A percentile compares a stretch with the other conserved stretches of the same genome.
phyloP scores from a whole-genome alignment of 2,888 invertebrate species.

The Caenorhabditis uteleia region DNA sequence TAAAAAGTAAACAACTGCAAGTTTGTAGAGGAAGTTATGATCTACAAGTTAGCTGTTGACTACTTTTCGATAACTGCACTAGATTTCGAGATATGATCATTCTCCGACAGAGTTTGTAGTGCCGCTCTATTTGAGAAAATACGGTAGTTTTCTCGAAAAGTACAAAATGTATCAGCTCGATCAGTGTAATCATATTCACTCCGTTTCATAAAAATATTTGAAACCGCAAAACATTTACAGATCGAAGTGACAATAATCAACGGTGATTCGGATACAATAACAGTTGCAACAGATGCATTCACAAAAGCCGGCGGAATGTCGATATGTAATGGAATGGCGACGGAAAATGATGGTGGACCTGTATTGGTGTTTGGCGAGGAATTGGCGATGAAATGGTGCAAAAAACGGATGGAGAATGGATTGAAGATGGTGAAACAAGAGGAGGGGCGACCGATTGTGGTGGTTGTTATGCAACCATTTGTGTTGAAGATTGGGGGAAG shows the following conservation, averaged over 20 bases:
- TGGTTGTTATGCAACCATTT: slow-evolving; percentile 47
- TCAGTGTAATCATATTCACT: neutral
- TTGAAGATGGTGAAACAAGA: slow-evolving; percentile 29
- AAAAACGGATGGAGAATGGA: slow-evolving; percentile 15
- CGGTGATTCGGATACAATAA: slow-evolving; percentile 14
- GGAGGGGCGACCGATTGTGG: slow-evolving; percentile 12
- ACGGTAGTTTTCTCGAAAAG: too few species aligned
- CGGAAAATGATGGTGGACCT: neutral
- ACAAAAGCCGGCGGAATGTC: slow-evolving; percentile 22
- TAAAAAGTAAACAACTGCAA: too few species aligned
- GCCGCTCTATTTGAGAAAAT: too few species aligned
- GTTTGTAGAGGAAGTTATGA: too few species aligned
- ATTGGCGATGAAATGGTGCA: slow-evolving; percentile 20
- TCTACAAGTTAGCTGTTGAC: too few species aligned
- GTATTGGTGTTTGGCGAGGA: slow-evolving; percentile 32
- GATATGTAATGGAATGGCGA: slow-evolving; percentile 5
- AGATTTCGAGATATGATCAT: too few species aligned
- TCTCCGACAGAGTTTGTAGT: too few species aligned
- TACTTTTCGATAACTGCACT: too few species aligned
- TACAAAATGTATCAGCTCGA: too few species aligned
- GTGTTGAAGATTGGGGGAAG: slow-evolving; percentile 28
- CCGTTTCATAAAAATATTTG: neutral
- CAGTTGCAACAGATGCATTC: slow-evolving; percentile 18
- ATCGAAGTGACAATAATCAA: slow-evolving; percentile 25
- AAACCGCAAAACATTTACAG: slow-evolving; percentile 6